phyloP scores from a whole-genome alignment of 2,888 invertebrate genomes.

The Calameuta pallipes region DNA sequence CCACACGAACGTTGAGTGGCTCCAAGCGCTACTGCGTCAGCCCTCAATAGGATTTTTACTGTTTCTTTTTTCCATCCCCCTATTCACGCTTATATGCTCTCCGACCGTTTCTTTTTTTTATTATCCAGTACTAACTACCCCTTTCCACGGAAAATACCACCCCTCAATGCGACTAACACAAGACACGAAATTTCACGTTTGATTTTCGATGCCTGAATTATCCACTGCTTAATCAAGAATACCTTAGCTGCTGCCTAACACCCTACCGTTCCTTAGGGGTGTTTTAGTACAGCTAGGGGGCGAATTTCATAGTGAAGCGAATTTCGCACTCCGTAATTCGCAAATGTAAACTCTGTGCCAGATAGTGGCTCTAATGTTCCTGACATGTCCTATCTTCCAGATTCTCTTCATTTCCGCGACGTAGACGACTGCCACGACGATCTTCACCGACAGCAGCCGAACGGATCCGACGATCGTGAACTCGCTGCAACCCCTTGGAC shows the following conservation, averaged over 20 bases:
- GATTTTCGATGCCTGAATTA: not conserved
- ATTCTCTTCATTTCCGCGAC: conserved; percentile 54
- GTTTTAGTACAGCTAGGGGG: not conserved
- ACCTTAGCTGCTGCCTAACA: not conserved
- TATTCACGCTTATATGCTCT: not conserved
- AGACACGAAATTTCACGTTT: not conserved
- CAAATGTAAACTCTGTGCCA: conserved; percentile 32
- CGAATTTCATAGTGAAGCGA: not conserved
- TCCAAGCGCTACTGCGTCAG: conserved; percentile 27
- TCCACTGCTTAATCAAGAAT: not conserved
- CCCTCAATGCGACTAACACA: not conserved
- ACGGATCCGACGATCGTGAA: not conserved
- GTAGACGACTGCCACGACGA: not conserved
- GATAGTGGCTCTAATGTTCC: conserved; percentile 51
- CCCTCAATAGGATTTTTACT: conserved; percentile 27
- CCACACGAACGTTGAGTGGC: conserved; percentile 35
- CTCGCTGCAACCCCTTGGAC: not conserved
- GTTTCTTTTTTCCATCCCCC: conserved; percentile 15
- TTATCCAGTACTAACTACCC: not conserved
- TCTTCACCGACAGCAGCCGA: not conserved
- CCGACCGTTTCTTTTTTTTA: not conserved
- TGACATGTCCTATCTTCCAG: conserved; percentile 43
- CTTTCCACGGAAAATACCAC: not conserved
- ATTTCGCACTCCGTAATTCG: conserved; percentile 37
- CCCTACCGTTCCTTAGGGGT: not conserved